Conservation (phyloP, 1,140 invertebrate species). For the Lysiphlebus fabarum region DNA sequence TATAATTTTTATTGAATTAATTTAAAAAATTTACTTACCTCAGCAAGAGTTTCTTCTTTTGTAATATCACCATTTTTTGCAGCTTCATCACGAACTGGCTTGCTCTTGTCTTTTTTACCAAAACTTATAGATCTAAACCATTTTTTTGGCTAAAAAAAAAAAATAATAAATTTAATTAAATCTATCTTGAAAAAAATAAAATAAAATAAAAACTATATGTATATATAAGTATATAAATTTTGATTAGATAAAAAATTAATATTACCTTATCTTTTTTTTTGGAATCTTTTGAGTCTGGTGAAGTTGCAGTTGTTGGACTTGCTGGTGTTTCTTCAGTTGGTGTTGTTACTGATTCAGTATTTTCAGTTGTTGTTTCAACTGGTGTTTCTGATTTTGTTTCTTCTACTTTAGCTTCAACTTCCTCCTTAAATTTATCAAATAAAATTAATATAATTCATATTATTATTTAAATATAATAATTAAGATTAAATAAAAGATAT, state of each 20-base stretch:
- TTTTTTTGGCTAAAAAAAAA: conserved; percentile 65
- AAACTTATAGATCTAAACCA: conserved; percentile 83
- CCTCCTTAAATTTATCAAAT: conserved; percentile 24
- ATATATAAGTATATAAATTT: background rate
- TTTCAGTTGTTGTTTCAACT: conserved; percentile 53
- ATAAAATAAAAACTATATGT: too few species aligned
- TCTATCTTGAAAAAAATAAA: background rate
- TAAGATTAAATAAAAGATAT: too few species aligned
- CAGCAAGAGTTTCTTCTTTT: conserved; percentile 51
- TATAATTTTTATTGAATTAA: background rate
- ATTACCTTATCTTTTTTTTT: conserved; percentile 74
- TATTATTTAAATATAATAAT: background rate
- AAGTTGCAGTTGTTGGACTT: conserved; percentile 58
- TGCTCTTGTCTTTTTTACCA: conserved; percentile 79
- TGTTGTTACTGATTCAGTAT: conserved; percentile 50
- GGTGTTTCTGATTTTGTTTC: conserved; percentile 47
- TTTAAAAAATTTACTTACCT: conserved; percentile 43
- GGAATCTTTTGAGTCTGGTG: conserved; percentile 68
- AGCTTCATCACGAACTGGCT: conserved; percentile 59
- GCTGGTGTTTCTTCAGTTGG: conserved; percentile 46
- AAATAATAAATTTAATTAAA: conserved; percentile 18
- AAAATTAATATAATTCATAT: conserved; percentile 1
- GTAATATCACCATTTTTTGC: conserved; percentile 53
- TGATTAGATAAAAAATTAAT: conserved; percentile 7
- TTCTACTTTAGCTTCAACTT: conserved; percentile 49